Evolutionary conservation across 2,797 vertebrate species (phyloP).

Genomic region (Zalophus californianus): DNA sequence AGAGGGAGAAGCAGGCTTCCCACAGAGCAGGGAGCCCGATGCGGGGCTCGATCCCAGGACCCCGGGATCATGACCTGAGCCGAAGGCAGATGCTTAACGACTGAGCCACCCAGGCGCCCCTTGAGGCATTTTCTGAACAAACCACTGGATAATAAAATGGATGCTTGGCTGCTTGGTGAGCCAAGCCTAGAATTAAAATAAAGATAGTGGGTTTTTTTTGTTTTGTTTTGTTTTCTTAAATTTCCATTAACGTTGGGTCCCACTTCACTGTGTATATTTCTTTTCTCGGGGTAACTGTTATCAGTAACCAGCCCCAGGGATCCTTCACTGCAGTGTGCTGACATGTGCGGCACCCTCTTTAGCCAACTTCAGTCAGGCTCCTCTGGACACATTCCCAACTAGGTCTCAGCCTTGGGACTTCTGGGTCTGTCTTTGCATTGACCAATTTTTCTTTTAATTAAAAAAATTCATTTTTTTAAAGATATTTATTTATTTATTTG

Average conservation of each 20-base stretch:
- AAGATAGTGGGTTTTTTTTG: neutral
- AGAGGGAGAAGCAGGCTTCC: no score
- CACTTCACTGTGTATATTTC: neutral
- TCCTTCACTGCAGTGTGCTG: accelerated
- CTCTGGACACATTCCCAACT: neutral
- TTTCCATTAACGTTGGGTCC: neutral
- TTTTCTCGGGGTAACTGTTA: neutral
- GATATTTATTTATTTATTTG: no score
- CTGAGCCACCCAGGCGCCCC: no score
- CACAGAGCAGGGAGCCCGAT: no score
- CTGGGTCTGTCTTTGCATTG: neutral
- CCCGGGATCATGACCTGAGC: no score
- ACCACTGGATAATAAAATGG: neutral
- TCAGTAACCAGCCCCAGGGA: no score
- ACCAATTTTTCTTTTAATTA: neutral
- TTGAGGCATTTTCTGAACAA: neutral
- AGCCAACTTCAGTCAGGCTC: neutral
- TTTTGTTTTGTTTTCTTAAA: neutral
- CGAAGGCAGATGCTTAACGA: no score
- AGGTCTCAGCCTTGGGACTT: neutral
- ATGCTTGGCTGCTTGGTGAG: neutral
- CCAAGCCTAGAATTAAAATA: neutral
- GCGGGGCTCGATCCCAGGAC: no score
- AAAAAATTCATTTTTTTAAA: neutral
- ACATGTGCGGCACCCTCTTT: neutral